Base-by-base conservation (phyloP, 2,113 vertebrate species). In the Tragelaphus buxtoni region DNA sequence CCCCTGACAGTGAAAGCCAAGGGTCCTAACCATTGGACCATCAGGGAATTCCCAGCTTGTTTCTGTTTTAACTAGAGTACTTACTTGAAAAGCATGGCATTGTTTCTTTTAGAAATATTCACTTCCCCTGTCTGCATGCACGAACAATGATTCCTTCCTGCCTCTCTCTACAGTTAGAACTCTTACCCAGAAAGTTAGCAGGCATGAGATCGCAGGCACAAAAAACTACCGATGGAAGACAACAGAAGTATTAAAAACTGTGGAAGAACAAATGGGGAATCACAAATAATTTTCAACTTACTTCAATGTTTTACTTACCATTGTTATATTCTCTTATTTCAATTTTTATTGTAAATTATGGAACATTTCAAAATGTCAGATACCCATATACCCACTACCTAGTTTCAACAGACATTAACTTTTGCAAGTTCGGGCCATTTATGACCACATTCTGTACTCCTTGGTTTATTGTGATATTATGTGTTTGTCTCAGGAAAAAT, bases 311-410 rank as follows among this genome's bases (percentile, higher is more conserved):
- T 92, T 80, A 49, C 61, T 97, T 88, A 45, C 1, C 72, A 65
- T 24, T 42, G 11, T 69, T 95, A 55, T 26, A n/a, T 87, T 89
- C 58, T 95, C 63, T 60, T 58, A 77, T 95, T 95, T 88, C 32
- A 63, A 39, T 65, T 94, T 92, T 93, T 82, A 97, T 91, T 88
- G 26, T 97, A 93, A 88, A 86, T 81, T 95, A 32, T 81, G 45
- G 94, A 94, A 84, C 28, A 90, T 39, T 93, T 93, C 22, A 93
- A 96, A 95, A 88, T 94, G 13, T 95, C 24, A 93, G 61, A 53
- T 82, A 53, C 76, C 49, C 28, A 35, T 60, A 39, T 8, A 69
- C 6, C 16, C 28, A 60, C 5, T 30, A 30, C 45, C n/a, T 24
- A 95, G 16, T 92, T 97, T 90, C 51, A 95, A 86, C 11, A 72